Conservation (phyloP, 2,113 vertebrate genomes). For the Sminthopsis crassicaudata region DNA sequence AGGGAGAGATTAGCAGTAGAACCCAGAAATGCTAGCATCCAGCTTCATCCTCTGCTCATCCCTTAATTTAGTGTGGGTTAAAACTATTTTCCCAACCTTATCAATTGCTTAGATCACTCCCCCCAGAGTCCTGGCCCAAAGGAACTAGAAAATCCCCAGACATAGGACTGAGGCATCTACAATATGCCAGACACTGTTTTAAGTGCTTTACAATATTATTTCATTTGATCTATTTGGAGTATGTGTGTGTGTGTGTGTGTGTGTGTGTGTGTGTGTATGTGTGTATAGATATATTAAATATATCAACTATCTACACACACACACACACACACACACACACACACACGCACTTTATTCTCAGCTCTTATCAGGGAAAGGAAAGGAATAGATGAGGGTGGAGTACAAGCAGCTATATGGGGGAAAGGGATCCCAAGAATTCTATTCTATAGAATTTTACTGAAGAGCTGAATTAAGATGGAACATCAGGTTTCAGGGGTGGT, state of each 20-base stretch:
- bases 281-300: no score
- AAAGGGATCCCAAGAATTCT: neutral
- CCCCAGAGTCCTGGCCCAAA: neutral
- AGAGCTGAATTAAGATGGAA: conserved; percentile 20
- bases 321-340: no score
- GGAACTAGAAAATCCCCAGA: neutral
- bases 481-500: neutral
- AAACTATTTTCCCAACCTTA: neutral
- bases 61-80: neutral
- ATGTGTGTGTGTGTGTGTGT: no score
- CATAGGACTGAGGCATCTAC: neutral
- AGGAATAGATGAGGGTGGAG: neutral
- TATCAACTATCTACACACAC: no score
- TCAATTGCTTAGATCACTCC: neutral
- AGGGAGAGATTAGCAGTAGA: conserved; percentile 1
- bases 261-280: no score
- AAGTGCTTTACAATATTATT: neutral
- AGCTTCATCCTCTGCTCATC: neutral
- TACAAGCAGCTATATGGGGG: neutral
- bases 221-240: neutral
- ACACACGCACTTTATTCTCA: neutral
- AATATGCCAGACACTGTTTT: neutral
- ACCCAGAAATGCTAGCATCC: neutral
- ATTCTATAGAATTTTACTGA: neutral
- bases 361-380: neutral